Conservation (phyloP, 2,888 invertebrate genomes). For the Didymodactylos carnosus region DNA sequence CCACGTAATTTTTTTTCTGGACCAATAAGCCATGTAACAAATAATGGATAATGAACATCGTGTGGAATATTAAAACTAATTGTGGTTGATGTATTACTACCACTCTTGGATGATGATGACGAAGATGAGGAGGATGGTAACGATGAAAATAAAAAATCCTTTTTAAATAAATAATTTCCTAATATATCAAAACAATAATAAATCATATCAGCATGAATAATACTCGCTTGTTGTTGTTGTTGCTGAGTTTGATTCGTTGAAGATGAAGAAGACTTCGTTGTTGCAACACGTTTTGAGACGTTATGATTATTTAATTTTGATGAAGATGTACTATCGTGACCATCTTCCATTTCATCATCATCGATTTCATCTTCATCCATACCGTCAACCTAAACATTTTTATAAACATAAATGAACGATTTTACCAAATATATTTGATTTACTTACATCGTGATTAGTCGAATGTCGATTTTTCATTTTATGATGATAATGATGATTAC, state of each 20-base stretch:
- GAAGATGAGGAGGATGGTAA: background rate
- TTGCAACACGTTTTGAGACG: no score
- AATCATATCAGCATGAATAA: constrained; percentile 12
- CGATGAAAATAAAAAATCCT: background rate
- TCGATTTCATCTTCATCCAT: background rate
- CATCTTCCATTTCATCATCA: background rate
- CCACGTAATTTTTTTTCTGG: constrained; percentile 80
- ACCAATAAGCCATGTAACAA: constrained; percentile 98
- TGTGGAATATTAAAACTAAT: background rate
- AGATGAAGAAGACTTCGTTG: no score
- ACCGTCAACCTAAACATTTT: background rate
- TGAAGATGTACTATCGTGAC: no score
- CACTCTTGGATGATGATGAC: background rate
- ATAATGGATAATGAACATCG: constrained; percentile 47
- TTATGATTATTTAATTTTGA: no score
- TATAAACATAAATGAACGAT: no score
- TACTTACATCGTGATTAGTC: no score
- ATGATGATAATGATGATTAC: background rate
- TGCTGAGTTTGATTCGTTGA: background rate
- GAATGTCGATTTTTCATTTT: no score
- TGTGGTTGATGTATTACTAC: background rate
- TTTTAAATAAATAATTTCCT: constrained; percentile 4
- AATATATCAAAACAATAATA: constrained; percentile 13
- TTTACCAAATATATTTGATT: background rate
- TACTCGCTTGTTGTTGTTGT: background rate